A percentile compares a stretch with the other conserved stretches of the same genome.
Evolutionary conservation across 2,888 invertebrate species (phyloP).

Genomic region (Aleiodes alternator): DNA sequence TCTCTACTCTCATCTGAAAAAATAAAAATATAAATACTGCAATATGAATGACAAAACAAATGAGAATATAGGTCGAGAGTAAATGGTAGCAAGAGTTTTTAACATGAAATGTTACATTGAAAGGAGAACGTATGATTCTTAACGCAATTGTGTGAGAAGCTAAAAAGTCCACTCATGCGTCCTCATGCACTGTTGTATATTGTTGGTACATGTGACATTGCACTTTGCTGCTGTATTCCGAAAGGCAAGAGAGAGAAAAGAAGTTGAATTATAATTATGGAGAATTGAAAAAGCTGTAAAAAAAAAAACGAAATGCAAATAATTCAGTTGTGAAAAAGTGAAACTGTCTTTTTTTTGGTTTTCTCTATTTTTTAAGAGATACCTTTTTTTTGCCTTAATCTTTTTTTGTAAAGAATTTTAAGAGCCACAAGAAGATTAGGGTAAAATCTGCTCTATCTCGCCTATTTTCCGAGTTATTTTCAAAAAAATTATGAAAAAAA

Average conservation of each 20-base stretch:
- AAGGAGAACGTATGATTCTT: slow-evolving; percentile 8
- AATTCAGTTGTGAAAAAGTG: not conserved
- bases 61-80: slow-evolving; percentile 58
- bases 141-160: slow-evolving; percentile 2
- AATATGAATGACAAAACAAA: slow-evolving; percentile 32
- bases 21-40: not conserved
- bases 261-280: not conserved
- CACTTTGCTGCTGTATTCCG: slow-evolving; percentile 46
- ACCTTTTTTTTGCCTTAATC: too few species aligned
- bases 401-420: too few species aligned
- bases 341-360: not conserved
- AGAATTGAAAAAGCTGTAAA: not conserved
- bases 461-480: too few species aligned
- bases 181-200: slow-evolving; percentile 46
- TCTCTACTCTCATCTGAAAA: too few species aligned
- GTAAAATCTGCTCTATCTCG: too few species aligned
- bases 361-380: too few species aligned
- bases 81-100: slow-evolving; percentile 42
- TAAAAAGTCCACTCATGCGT: slow-evolving; percentile 14
- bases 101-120: slow-evolving; percentile 2
- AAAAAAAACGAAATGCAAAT: not conserved
- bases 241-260: not conserved
- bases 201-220: slow-evolving; percentile 55
- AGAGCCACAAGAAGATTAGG: too few species aligned
- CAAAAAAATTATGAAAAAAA: too few species aligned